Conservation (phyloP, 2,113 vertebrate genomes). For the Hippopotamus amphibius region DNA sequence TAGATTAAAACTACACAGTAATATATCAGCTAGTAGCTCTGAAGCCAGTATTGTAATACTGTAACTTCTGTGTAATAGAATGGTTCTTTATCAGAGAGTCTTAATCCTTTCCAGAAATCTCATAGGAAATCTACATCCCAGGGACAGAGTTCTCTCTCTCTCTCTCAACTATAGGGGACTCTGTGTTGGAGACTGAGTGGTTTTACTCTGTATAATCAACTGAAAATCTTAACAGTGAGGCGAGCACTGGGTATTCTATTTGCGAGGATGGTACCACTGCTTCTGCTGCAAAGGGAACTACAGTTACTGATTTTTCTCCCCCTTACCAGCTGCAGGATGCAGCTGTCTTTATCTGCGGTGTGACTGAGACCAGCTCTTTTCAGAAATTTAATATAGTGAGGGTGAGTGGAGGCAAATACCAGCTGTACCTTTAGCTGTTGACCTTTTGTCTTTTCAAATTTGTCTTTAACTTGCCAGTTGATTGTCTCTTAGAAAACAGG, state of each 20-base stretch:
- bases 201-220: not conserved
- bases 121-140: not conserved
- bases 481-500: constrained; percentile 53
- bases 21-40: not conserved
- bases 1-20: not conserved
- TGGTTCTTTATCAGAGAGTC: constrained; percentile 4
- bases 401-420: not conserved
- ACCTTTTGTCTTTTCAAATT: constrained; percentile 5
- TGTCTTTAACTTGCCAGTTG: constrained; percentile 63
- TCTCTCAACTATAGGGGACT: not conserved
- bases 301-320: not conserved
- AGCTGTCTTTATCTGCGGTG: constrained; percentile 66
- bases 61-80: not conserved
- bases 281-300: not conserved
- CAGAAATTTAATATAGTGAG: constrained; percentile 45
- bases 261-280: not conserved
- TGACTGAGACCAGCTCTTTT: constrained; percentile 63
- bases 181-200: not conserved
- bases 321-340: constrained; percentile 65
- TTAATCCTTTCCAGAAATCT: constrained; percentile 14
- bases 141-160: not conserved
- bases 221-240: not conserved
- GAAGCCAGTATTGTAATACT: not conserved
- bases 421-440: constrained; percentile 40
- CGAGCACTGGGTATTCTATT: not conserved